Evolutionary conservation across 1,140 invertebrate species (phyloP).

Genomic region (Scylla paramamosain): DNA sequence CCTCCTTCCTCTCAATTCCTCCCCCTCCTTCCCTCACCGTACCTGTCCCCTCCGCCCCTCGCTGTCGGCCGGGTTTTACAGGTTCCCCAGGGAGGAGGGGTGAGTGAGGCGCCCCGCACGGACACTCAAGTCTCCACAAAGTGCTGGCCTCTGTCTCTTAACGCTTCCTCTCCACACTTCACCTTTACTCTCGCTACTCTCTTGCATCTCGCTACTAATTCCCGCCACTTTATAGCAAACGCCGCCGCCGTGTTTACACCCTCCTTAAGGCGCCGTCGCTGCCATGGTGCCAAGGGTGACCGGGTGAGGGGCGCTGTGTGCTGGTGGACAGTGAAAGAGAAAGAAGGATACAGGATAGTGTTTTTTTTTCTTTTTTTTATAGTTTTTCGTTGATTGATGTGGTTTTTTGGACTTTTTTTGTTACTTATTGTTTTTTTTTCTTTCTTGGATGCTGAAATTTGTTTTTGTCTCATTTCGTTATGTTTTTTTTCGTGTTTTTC

Average conservation of each 20-base stretch:
- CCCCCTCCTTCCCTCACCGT: not conserved
- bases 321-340: not conserved
- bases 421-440: too few relatives aligned
- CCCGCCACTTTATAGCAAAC: not conserved
- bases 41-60: not conserved
- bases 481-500: too few relatives aligned
- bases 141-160: slow-evolving; percentile 48
- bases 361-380: not conserved
- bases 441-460: too few relatives aligned
- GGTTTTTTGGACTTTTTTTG: too few relatives aligned
- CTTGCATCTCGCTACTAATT: not conserved
- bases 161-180: slow-evolving; percentile 23
- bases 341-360: not conserved
- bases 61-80: slow-evolving; percentile 45
- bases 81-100: slow-evolving; percentile 60
- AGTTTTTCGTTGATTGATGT: not conserved
- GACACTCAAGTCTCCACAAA: slow-evolving; percentile 64
- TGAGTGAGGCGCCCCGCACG: slow-evolving; percentile 42
- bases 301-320: not conserved
- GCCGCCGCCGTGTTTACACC: not conserved
- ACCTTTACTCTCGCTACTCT: slow-evolving; percentile 6
- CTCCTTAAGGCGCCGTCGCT: not conserved
- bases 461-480: too few relatives aligned
- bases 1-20: not conserved
- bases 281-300: not conserved